Conservation (phyloP, 1,140 invertebrate species). For the Nasonia longicornis region DNA sequence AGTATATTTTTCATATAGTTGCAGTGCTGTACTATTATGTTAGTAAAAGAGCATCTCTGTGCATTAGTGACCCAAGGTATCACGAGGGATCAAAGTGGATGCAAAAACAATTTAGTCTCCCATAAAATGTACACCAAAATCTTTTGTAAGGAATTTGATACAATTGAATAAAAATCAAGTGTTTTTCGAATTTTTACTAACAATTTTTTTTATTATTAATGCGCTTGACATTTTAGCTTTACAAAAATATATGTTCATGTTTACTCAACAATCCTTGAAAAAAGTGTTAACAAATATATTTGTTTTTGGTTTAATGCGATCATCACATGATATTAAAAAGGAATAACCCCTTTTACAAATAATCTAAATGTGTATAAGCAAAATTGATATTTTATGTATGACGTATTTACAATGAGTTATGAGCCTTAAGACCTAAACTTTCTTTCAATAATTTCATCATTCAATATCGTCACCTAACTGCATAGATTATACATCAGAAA, state of each 20-base stretch:
- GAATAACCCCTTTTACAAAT: conserved; percentile 9
- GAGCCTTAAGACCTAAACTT: not conserved
- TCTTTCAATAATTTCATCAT: not conserved
- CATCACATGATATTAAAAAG: conserved; percentile 6
- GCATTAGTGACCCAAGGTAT: conserved; percentile 79
- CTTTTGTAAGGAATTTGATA: conserved; percentile 37
- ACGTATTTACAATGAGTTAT: not conserved
- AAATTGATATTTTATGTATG: not conserved
- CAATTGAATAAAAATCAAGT: conserved; percentile 29
- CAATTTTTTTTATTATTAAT: conserved; percentile 31
- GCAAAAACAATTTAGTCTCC: conserved; percentile 69
- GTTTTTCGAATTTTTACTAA: conserved; percentile 38
- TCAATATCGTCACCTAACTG: not conserved
- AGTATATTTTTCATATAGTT: conserved; percentile 66
- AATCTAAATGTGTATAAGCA: not conserved
- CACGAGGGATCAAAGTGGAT: conserved; percentile 80
- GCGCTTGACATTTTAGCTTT: conserved; percentile 11
- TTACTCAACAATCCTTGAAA: conserved; percentile 6
- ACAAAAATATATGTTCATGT: conserved; percentile 42
- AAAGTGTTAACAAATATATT: not conserved
- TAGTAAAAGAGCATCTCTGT: conserved; percentile 78
- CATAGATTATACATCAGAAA: not conserved
- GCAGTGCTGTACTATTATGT: conserved; percentile 81
- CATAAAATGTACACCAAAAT: conserved; percentile 40
- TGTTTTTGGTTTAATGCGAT: not conserved